phyloP scores from a whole-genome alignment of 37 sponge, comb jelly and placozoan species.

The Ianthella basta region DNA sequence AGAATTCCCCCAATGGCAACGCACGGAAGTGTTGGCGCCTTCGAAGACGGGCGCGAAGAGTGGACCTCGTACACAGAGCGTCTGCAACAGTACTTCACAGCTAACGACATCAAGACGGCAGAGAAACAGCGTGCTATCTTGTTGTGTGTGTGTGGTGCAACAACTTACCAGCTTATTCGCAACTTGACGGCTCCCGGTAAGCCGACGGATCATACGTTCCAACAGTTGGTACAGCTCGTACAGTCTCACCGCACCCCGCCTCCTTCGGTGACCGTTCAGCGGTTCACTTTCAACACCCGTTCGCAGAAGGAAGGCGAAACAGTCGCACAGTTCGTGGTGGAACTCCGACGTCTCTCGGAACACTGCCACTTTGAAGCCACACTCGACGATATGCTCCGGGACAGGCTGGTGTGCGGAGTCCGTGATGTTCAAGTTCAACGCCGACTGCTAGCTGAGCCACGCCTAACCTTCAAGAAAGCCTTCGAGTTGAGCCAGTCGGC shows the following conservation, averaged over 20 bases:
- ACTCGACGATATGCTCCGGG: conserved; percentile 7
- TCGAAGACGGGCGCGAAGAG: not conserved
- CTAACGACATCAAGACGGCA: not conserved
- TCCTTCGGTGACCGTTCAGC: not conserved
- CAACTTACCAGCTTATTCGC: conserved; percentile 6
- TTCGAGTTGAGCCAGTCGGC: not conserved
- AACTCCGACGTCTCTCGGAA: not conserved
- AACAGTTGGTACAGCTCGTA: not conserved
- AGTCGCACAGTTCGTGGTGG: not conserved
- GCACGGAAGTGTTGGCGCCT: not conserved
- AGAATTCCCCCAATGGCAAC: not conserved
- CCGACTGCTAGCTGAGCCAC: not conserved
- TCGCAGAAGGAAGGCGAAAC: conserved; percentile 8
- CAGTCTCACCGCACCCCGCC: not conserved
- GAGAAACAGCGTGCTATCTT: not conserved
- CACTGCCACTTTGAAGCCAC: not conserved
- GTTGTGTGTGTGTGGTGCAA: not conserved
- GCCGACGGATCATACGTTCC: not conserved
- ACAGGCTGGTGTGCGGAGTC: not conserved
- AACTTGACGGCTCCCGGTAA: conserved; percentile 6
- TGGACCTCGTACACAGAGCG: conserved; percentile 5
- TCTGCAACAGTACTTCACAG: conserved; percentile 4
- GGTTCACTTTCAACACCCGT: not conserved
- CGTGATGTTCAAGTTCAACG: not conserved
- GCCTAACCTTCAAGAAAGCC: not conserved